Evolutionary conservation across 2,113 vertebrate genomes (phyloP), one percentile per base, ranked within the genome.

Genomic region (Pluvialis apricaria): DNA sequence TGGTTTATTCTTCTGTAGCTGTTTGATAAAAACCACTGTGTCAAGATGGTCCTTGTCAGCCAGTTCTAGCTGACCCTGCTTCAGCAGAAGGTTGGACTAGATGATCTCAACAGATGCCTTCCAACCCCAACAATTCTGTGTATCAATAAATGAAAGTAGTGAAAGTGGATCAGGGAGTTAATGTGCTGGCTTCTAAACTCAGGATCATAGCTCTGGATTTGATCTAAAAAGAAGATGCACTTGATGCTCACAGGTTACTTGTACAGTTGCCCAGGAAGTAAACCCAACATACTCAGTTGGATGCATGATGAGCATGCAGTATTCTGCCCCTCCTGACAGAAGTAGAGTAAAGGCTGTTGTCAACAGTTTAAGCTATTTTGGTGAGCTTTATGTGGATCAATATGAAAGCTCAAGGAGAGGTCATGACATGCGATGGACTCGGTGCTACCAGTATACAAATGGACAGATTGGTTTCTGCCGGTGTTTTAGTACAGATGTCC

Each of bases 341-440:
- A 72, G 7, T 0, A 57, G 26, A 65, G 21, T 14, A 60, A 10
- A 91, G 7, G 10, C 8, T 71, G 4, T 36, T 88, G 40, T 65
- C 9, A 79, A 21, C 4, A 51, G 18, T 0, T 51, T 19, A 81
- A 66, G 8, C 3, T 75, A 3, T 57, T 85, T 69, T 72, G 29
- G 20, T 20, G 5, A 55, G 2, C 10, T 44, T 12, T 45, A 0
- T 58, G 11, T 72, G 36, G 36, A 54, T 80, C 1, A 0, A 44
- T 40, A 51, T 10, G 49, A 76, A 86, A 82, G 40, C 10, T 72
- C n/a, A 78, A 60, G 36, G 13, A 86, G 52, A 83, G 13, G 29
- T 61, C 47, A 15, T 80, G 60, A 54, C 3, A 7, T 28, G 18
- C 4, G 13, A 31, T 16, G 57, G n/a, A 60, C 29, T 62, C 0